Evolutionary conservation across 2,797 vertebrate species (phyloP).

Genomic region (Alca torda): DNA sequence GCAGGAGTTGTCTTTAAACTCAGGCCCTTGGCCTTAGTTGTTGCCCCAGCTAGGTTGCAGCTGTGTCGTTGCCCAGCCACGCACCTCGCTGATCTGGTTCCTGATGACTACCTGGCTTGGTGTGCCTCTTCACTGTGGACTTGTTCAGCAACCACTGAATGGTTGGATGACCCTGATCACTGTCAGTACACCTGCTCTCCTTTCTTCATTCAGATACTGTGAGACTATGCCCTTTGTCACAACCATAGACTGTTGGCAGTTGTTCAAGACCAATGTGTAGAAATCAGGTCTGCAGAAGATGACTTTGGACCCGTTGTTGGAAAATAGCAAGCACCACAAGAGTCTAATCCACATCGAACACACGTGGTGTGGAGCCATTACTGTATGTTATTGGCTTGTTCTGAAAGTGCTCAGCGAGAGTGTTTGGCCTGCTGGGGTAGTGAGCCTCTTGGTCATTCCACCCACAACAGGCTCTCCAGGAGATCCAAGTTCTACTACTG

Average conservation of each 20-base stretch:
- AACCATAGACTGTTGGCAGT: neutral
- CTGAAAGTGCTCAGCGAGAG: neutral
- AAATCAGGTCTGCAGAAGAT: neutral
- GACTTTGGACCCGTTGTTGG: neutral
- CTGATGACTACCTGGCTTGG: neutral
- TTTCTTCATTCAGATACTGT: neutral
- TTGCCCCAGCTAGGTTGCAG: neutral
- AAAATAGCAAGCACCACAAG: neutral
- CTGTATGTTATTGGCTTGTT: neutral
- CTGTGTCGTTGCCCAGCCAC: neutral
- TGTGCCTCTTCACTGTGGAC: neutral
- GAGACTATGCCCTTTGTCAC: slow-evolving; percentile 14
- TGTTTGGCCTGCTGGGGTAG: neutral
- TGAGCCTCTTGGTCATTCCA: neutral
- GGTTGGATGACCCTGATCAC: neutral
- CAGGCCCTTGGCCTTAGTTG: neutral
- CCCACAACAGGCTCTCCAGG: neutral
- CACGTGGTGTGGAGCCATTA: neutral
- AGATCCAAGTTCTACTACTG: rapidly evolving
- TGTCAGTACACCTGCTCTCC: neutral
- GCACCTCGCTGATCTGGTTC: neutral
- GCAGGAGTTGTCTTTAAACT: neutral
- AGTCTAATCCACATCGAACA: rapidly evolving
- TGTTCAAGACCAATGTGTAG: neutral
- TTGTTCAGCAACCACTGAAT: neutral